phyloP scores from a whole-genome alignment of 2,888 invertebrate genomes.

The Resseliella maxima region DNA sequence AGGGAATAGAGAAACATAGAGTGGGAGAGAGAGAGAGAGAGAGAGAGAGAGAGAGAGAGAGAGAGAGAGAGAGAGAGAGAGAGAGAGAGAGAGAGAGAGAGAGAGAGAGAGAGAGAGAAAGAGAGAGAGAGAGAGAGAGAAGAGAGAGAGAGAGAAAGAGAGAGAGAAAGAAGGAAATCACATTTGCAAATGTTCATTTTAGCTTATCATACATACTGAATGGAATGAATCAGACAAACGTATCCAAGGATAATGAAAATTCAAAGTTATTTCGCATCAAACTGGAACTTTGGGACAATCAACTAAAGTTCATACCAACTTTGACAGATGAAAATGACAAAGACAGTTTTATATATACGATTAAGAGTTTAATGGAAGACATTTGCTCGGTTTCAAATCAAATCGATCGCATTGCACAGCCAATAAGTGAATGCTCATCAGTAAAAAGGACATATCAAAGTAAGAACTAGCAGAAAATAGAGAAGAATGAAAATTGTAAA shows the following conservation, averaged over 20 bases:
- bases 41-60: too few relatives aligned
- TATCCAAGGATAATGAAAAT: conserved; percentile 24
- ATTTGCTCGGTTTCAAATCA: conserved; percentile 81
- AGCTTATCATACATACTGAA: conserved; percentile 58
- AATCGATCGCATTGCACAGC: conserved; percentile 76
- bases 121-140: too few relatives aligned
- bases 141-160: too few relatives aligned
- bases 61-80: too few relatives aligned
- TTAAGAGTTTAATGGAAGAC: conserved; percentile 81
- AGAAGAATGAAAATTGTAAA: neutral
- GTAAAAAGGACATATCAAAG: conserved; percentile 66
- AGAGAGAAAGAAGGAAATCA: too few relatives aligned
- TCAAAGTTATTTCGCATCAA: conserved; percentile 81
- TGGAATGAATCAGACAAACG: conserved; percentile 58
- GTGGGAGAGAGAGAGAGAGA: too few relatives aligned
- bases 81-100: too few relatives aligned
- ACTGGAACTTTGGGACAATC: conserved; percentile 78
- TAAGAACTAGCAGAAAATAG: conserved; percentile 59
- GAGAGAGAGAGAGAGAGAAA: too few relatives aligned
- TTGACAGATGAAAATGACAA: conserved; percentile 72
- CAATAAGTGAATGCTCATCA: conserved; percentile 62
- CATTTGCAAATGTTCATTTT: neutral
- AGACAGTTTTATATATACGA: conserved; percentile 76
- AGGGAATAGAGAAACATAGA: too few relatives aligned
- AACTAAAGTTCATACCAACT: conserved; percentile 79